Evolutionary conservation across 2,113 vertebrate species (phyloP).

Genomic region (Phylloscopus whistleri): DNA sequence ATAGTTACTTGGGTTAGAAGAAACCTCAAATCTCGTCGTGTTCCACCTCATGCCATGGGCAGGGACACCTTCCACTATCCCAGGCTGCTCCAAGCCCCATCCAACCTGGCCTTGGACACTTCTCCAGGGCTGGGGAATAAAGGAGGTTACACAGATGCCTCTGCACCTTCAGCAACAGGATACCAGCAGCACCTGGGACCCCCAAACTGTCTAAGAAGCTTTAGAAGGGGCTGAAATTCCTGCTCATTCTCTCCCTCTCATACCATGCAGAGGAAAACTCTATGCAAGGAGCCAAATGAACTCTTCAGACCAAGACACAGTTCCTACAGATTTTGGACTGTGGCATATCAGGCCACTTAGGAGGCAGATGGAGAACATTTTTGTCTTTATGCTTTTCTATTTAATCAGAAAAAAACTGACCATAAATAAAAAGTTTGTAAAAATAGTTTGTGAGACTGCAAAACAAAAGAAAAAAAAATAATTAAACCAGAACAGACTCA

Average conservation of each 20-base stretch:
- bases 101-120: background rate
- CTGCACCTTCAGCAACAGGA: background rate
- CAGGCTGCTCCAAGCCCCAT: accelerated
- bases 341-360: background rate
- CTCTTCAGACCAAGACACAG: background rate
- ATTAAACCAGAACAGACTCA: background rate
- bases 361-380: background rate
- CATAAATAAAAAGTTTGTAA: background rate
- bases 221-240: background rate
- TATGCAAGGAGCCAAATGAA: background rate
- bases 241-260: background rate
- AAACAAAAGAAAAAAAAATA: background rate
- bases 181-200: background rate
- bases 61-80: background rate
- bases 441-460: background rate
- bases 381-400: background rate
- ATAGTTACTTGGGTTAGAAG: background rate
- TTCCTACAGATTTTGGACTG: background rate
- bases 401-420: background rate
- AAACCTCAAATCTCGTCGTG: background rate
- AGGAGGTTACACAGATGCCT: background rate
- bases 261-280: background rate
- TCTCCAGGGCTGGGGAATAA: background rate
- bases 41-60: background rate
- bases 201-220: background rate